Percentiles rank a stretch among this genome's conserved stretches.
phyloP scores from a whole-genome alignment of 2,113 vertebrate genomes.

The Calidris pugnax region DNA sequence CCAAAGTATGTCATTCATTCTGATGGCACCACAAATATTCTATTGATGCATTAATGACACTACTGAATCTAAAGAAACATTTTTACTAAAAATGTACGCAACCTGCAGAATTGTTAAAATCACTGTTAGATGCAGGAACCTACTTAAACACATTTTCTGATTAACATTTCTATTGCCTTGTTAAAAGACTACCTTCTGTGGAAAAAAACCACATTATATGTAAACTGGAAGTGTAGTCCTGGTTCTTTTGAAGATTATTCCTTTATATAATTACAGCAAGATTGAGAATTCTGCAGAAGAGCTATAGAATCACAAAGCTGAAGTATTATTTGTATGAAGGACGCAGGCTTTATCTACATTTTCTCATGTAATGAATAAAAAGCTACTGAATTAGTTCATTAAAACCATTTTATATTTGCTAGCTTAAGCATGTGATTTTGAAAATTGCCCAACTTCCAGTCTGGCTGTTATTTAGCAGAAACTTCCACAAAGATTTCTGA shows the following conservation, averaged over 20 bases:
- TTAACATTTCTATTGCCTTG: background rate
- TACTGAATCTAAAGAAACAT: background rate
- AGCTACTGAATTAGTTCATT: background rate
- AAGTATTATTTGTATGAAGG: background rate
- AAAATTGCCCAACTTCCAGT: background rate
- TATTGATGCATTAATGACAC: constrained; percentile 38
- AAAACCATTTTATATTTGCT: background rate
- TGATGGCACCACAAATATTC: constrained; percentile 11
- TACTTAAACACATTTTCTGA: background rate
- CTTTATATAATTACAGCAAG: background rate
- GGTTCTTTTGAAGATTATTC: background rate
- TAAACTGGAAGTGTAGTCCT: background rate
- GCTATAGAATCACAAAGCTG: background rate
- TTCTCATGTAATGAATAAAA: background rate
- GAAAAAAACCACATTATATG: background rate
- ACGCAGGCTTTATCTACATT: background rate
- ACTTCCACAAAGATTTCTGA: background rate
- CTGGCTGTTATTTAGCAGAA: background rate
- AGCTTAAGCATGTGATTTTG: background rate
- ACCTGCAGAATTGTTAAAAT: background rate
- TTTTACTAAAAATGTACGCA: background rate
- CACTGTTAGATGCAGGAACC: background rate
- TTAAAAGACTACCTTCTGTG: background rate
- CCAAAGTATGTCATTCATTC: constrained; percentile 40
- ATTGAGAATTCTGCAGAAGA: background rate